Conservation (phyloP, 2,888 invertebrate genomes). For the Pristionchus japonicus region DNA sequence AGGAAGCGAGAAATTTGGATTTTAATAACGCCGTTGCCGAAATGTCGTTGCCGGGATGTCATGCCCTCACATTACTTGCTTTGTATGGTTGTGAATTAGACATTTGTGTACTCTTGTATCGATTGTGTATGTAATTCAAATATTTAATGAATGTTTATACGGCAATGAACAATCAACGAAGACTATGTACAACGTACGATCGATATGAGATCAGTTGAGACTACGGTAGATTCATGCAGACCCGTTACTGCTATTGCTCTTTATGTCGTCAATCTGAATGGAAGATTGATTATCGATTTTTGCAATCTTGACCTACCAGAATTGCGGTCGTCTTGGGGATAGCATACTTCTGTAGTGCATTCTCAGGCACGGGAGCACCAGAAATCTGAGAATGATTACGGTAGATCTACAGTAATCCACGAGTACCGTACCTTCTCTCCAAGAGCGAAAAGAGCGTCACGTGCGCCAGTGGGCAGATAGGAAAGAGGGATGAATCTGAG, state of each 20-base stretch:
- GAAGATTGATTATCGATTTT: background rate
- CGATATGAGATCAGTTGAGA: background rate
- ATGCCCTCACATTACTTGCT: too few species aligned
- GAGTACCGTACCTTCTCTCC: conserved; percentile 34
- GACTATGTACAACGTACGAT: conserved; percentile 14
- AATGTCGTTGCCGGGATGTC: too few species aligned
- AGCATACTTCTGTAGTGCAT: conserved; percentile 31
- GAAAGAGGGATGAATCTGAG: conserved; percentile 45
- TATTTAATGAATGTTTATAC: background rate
- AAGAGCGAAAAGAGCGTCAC: conserved; percentile 17
- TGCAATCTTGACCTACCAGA: background rate
- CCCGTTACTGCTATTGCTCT: conserved; percentile 24
- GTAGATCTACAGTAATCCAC: background rate
- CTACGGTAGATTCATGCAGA: background rate
- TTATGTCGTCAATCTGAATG: background rate
- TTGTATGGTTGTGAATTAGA: conserved; percentile 31
- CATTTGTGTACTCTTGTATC: background rate
- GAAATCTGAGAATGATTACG: conserved; percentile 4
- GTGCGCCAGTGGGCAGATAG: conserved; percentile 39
- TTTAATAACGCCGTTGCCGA: too few species aligned
- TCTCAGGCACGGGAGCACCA: conserved; percentile 42
- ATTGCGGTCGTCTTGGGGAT: background rate
- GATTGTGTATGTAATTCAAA: background rate
- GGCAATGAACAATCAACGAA: background rate
- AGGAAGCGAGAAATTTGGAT: too few species aligned